Conservation (phyloP, 2,888 invertebrate species). For the Diaprepes abbreviatus region DNA sequence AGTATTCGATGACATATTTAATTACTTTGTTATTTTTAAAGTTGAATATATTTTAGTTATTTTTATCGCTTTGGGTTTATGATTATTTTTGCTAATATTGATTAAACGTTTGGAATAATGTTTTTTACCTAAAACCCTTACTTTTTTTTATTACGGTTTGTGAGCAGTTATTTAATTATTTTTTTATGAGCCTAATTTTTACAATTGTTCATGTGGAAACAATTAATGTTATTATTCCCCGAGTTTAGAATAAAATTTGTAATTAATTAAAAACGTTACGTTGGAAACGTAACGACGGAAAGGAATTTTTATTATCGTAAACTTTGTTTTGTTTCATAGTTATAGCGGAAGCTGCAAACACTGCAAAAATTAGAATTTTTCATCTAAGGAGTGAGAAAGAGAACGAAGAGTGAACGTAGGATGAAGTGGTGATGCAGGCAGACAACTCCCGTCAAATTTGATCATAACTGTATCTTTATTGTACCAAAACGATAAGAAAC, state of each 20-base stretch:
- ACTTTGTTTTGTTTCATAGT: too few species aligned
- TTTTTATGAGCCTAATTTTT: too few species aligned
- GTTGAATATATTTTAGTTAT: background rate
- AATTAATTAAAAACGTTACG: background rate
- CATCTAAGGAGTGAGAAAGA: too few species aligned
- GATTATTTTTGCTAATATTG: background rate
- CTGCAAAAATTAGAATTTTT: too few species aligned
- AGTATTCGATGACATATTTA: background rate
- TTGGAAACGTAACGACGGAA: too few species aligned
- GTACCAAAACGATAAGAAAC: too few species aligned
- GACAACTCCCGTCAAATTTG: too few species aligned
- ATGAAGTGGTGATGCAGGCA: too few species aligned
- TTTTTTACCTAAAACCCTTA: conserved; percentile 1
- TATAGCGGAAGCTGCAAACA: too few species aligned
- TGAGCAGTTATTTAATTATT: background rate
- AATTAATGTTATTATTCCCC: background rate
- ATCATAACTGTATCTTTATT: too few species aligned
- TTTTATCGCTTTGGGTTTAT: background rate
- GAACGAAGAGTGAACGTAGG: too few species aligned
- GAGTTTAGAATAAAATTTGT: background rate
- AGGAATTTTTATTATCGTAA: too few species aligned
- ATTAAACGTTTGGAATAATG: background rate
- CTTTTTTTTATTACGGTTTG: background rate
- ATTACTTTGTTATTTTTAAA: background rate
- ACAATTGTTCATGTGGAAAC: background rate